A percentile compares a stretch with the other conserved stretches of the same genome.
phyloP scores from a whole-genome alignment of 2,113 vertebrate genomes.

The Girardinichthys multiradiatus region DNA sequence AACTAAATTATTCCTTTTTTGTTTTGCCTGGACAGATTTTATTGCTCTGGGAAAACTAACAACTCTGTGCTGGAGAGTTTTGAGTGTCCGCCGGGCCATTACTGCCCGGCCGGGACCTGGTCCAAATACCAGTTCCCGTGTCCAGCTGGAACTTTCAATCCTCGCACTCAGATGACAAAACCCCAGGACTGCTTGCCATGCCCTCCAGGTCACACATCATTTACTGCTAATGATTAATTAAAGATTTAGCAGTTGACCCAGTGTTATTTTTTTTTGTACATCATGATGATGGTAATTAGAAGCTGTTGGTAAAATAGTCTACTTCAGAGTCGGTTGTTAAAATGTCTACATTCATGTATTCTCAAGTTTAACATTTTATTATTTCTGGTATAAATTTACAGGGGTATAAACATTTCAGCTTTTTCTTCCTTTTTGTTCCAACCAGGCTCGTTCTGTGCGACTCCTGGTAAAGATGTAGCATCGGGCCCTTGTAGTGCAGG shows the following conservation, averaged over 20 bases:
- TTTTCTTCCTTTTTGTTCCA: slow-evolving; percentile 1
- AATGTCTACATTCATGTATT: not conserved
- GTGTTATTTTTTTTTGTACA: not conserved
- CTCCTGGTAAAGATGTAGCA: slow-evolving; percentile 70
- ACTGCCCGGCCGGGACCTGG: slow-evolving; percentile 83
- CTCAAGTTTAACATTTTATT: not conserved
- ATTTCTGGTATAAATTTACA: not conserved
- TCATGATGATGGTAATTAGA: slow-evolving; percentile 15
- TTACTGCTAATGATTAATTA: slow-evolving; percentile 31
- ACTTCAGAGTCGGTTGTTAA: slow-evolving; percentile 7
- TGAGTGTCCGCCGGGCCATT: slow-evolving; percentile 85
- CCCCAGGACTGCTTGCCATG: slow-evolving; percentile 84
- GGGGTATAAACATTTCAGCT: not conserved
- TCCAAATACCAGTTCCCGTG: slow-evolving; percentile 86
- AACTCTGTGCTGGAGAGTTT: slow-evolving; percentile 75
- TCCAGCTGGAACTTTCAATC: slow-evolving; percentile 86
- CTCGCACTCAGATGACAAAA: slow-evolving; percentile 68
- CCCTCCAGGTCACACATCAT: slow-evolving; percentile 83
- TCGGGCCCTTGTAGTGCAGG: slow-evolving; percentile 82
- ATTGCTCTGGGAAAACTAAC: slow-evolving; percentile 82
- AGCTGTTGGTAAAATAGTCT: not conserved
- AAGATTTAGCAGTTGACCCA: slow-evolving; percentile 11
- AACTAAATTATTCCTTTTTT: slow-evolving; percentile 10
- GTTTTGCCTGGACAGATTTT: slow-evolving; percentile 80
- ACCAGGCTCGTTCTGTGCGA: slow-evolving; percentile 82